Percentiles rank a stretch among this genome's conserved stretches.
phyloP scores from a whole-genome alignment of 2,888 invertebrate species.

The Zygaena filipendulae region DNA sequence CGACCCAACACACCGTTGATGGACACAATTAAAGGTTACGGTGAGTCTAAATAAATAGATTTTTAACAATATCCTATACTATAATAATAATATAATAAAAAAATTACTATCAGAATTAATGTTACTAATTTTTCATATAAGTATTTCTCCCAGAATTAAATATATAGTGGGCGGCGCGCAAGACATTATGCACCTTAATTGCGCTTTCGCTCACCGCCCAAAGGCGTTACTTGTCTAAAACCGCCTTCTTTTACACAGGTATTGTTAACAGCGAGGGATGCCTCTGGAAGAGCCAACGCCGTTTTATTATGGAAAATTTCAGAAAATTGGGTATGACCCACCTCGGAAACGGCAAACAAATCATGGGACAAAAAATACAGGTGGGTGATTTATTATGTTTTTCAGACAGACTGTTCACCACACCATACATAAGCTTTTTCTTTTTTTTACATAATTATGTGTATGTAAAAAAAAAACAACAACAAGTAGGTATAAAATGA shows the following conservation, averaged over 20 bases:
- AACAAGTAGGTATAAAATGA: no score
- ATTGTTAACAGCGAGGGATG: slow-evolving; percentile 90
- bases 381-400: slow-evolving; percentile 47
- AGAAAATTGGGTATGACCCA: slow-evolving; percentile 90
- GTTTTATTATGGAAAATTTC: slow-evolving; percentile 87
- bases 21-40: slow-evolving; percentile 88
- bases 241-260: slow-evolving; percentile 68
- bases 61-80: neutral
- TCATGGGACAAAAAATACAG: slow-evolving; percentile 88
- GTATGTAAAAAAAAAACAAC: slow-evolving; percentile 2
- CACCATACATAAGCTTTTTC: no score
- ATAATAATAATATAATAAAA: no score
- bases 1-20: slow-evolving; percentile 88
- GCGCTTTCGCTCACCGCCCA: no score
- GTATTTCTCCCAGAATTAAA: slow-evolving; percentile 12
- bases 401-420: neutral
- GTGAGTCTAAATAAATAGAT: slow-evolving; percentile 72
- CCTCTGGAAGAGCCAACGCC: slow-evolving; percentile 90
- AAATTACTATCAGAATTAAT: no score
- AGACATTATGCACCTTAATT: no score
- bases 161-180: slow-evolving; percentile 40
- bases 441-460: slow-evolving; percentile 3
- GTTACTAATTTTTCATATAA: slow-evolving; percentile 8
- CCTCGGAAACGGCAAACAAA: slow-evolving; percentile 80
- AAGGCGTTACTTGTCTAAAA: slow-evolving; percentile 22